Percentiles rank a stretch among this genome's conserved stretches.
These are phyloP conservation scores for Labeo rohita DNA, from an alignment of 2,113 vertebrate genomes.

Conservation along the genomic window DNA sequence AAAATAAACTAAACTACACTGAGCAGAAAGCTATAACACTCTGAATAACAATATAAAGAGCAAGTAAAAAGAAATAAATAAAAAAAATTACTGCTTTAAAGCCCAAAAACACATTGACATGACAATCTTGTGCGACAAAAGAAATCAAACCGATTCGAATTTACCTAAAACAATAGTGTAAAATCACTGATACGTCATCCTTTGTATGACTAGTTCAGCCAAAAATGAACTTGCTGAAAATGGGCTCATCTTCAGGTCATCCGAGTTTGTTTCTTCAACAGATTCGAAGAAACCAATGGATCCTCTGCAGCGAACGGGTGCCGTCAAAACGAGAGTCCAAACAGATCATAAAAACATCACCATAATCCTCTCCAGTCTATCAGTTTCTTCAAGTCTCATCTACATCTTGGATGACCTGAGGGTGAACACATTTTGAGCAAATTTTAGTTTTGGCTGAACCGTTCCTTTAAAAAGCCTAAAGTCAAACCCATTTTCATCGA, in stretches of 20 bases:
- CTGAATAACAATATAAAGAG: slow-evolving; percentile 55
- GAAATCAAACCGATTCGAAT: slow-evolving; percentile 48
- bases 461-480: not conserved
- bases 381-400: not conserved
- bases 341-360: not conserved
- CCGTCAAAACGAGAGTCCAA: not conserved
- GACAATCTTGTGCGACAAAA: slow-evolving; percentile 66
- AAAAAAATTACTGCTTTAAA: slow-evolving; percentile 68
- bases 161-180: slow-evolving; percentile 56
- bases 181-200: slow-evolving; percentile 25
- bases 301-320: too few relatives aligned
- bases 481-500: not conserved
- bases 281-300: too few relatives aligned
- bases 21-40: slow-evolving; percentile 56
- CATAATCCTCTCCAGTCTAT: not conserved
- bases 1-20: slow-evolving; percentile 62
- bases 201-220: not conserved
- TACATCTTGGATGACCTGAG: not conserved
- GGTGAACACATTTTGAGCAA: not conserved
- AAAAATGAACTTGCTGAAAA: not conserved
- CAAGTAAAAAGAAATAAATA: slow-evolving; percentile 76
- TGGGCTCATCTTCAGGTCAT: not conserved
- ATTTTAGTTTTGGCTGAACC: not conserved
- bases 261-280: not conserved
- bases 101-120: slow-evolving; percentile 68